These are phyloP conservation scores for Actinopyga echinites DNA, from an alignment of 53 echinoderm and acorn worm genomes.

Conservation along the genomic window DNA sequence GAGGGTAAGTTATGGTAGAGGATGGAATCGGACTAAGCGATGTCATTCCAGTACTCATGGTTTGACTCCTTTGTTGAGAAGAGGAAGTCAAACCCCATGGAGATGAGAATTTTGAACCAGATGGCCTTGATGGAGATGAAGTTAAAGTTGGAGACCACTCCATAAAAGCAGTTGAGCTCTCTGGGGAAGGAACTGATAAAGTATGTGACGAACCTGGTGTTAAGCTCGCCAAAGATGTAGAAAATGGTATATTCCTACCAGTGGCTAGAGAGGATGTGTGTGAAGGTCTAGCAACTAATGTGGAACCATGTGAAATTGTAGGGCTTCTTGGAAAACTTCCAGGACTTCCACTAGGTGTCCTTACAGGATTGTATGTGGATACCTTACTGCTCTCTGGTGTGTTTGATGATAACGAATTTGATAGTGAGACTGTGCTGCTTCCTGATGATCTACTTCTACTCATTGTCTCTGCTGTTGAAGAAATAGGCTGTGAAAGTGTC, in stretches of 20 bases:
- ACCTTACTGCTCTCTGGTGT: too few species aligned
- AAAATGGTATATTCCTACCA: background rate
- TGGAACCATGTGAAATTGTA: background rate
- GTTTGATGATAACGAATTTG: too few species aligned
- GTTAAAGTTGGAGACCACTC: background rate
- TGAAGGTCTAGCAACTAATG: background rate
- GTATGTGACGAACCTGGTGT: background rate
- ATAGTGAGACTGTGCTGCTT: too few species aligned
- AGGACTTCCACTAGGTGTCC: too few species aligned
- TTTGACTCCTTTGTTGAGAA: background rate
- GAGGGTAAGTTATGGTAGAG: background rate
- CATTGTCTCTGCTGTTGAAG: too few species aligned
- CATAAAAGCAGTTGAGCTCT: background rate
- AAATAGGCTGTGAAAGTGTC: too few species aligned
- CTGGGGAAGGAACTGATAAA: background rate
- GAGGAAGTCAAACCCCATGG: background rate
- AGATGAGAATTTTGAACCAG: background rate
- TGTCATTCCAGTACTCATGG: background rate
- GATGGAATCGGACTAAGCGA: background rate
- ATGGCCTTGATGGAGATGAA: background rate
- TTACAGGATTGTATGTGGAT: too few species aligned
- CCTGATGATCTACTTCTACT: too few species aligned
- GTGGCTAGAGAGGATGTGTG: background rate
- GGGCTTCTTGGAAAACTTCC: background rate
- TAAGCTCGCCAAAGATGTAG: background rate